Evolutionary conservation across 2,113 vertebrate genomes (phyloP).

Genomic region (Hippoglossus stenolepis): DNA sequence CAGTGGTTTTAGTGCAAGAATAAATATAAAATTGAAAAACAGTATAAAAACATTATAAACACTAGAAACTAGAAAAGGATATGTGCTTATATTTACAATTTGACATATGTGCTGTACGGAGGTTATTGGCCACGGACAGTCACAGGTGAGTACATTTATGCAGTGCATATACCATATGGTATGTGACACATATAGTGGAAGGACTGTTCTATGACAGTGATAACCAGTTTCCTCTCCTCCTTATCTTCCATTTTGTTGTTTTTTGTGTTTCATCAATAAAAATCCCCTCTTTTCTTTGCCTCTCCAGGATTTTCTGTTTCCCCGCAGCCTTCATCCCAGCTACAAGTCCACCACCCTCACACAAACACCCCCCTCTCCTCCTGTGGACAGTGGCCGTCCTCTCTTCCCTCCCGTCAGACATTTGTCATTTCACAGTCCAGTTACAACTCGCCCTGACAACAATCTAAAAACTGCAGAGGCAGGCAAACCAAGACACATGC

Average conservation of each 20-base stretch:
- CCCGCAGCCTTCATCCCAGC: constrained; percentile 58
- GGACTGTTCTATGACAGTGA: too few relatives aligned
- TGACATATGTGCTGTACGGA: too few relatives aligned
- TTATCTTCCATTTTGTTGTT: background rate
- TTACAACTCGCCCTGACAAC: constrained; percentile 33
- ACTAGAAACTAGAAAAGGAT: too few relatives aligned
- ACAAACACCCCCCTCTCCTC: constrained; percentile 14
- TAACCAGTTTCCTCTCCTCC: background rate
- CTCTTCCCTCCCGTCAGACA: constrained; percentile 75
- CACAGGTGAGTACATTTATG: too few relatives aligned
- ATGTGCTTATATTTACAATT: too few relatives aligned
- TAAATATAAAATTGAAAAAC: too few relatives aligned
- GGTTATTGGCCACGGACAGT: too few relatives aligned
- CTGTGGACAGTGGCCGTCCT: constrained; percentile 33
- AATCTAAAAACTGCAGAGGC: constrained; percentile 14
- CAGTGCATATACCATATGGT: too few relatives aligned
- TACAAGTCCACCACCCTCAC: constrained; percentile 25
- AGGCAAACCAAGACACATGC: constrained; percentile 35
- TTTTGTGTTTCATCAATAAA: too few relatives aligned
- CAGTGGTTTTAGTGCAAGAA: too few relatives aligned
- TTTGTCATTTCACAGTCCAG: constrained; percentile 68
- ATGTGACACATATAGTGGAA: too few relatives aligned
- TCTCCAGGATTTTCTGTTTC: constrained; percentile 81
- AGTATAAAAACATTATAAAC: background rate
- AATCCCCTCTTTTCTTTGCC: constrained; percentile 2